These are phyloP conservation scores for Thymelicus sylvestris DNA, from an alignment of 2,888 invertebrate genomes.

Conservation along the genomic window DNA sequence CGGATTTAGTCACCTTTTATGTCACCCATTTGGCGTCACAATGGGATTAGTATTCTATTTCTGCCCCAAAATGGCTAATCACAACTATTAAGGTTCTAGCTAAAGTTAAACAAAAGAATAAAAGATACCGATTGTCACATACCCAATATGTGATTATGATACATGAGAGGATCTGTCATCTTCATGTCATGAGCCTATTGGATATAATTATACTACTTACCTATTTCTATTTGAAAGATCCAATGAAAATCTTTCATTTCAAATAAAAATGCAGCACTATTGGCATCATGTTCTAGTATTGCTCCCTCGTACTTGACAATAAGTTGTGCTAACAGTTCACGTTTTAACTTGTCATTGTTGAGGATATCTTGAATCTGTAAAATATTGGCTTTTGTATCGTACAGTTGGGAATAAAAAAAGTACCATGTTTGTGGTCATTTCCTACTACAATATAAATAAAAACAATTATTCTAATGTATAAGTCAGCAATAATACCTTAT, in stretches of 20 bases:
- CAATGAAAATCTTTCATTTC: slow-evolving; percentile 87
- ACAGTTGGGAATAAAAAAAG: slow-evolving; percentile 39
- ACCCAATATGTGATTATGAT: too few relatives aligned
- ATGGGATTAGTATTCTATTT: too few relatives aligned
- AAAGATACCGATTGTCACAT: too few relatives aligned
- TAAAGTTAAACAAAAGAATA: too few relatives aligned
- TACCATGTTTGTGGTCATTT: not conserved
- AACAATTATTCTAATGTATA: not conserved
- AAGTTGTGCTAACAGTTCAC: slow-evolving; percentile 74
- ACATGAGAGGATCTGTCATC: too few relatives aligned
- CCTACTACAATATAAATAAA: not conserved
- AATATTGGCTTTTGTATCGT: not conserved
- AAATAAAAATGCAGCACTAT: slow-evolving; percentile 84
- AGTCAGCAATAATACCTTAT: slow-evolving; percentile 63
- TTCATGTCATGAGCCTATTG: too few relatives aligned
- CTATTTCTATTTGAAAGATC: slow-evolving; percentile 84
- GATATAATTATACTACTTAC: slow-evolving; percentile 55
- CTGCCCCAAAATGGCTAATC: too few relatives aligned
- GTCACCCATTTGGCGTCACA: too few relatives aligned
- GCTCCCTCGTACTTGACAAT: slow-evolving; percentile 81
- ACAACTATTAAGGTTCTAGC: too few relatives aligned
- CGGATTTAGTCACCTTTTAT: too few relatives aligned
- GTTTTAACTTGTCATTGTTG: slow-evolving; percentile 74
- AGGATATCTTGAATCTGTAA: slow-evolving; percentile 70
- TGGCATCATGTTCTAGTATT: slow-evolving; percentile 75